Conservation (phyloP, 2,888 invertebrate species). For the Tethea ocularis region DNA sequence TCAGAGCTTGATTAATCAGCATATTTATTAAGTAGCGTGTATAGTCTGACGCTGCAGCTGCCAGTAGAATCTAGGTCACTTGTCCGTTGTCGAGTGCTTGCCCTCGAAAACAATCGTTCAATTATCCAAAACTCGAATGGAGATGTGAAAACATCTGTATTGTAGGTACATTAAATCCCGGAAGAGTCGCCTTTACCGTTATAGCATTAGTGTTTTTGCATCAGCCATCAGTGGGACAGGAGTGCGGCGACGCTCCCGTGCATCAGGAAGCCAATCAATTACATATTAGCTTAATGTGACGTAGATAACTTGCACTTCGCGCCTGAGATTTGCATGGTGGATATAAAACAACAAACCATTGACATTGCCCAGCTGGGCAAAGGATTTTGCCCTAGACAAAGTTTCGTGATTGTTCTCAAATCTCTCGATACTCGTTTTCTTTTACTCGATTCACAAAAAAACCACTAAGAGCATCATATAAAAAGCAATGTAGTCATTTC, state of each 20-base stretch:
- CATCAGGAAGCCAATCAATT: conserved; percentile 79
- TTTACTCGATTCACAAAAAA: conserved; percentile 19
- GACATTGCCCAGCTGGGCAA: conserved; percentile 54
- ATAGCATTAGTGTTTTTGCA: conserved; percentile 80
- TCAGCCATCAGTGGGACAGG: conserved; percentile 74
- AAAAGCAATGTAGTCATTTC: conserved; percentile 28
- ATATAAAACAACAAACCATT: conserved; percentile 30
- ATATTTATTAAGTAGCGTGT: conserved; percentile 28
- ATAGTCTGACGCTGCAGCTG: conserved; percentile 33
- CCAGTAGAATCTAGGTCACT: conserved; percentile 43
- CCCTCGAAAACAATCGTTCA: conserved; percentile 52
- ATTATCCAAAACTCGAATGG: conserved; percentile 52
- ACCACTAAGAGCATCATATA: not conserved
- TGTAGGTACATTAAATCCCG: conserved; percentile 49
- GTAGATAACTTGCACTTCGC: conserved; percentile 64
- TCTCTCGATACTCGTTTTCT: not conserved
- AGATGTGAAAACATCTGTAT: conserved; percentile 29
- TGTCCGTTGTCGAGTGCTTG: conserved; percentile 37
- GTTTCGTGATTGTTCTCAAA: conserved; percentile 47
- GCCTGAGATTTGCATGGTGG: conserved; percentile 21
- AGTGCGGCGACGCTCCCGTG: conserved; percentile 61
- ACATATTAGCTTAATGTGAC: conserved; percentile 81
- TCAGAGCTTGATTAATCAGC: conserved; percentile 49
- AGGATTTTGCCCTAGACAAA: conserved; percentile 57
- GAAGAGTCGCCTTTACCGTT: conserved; percentile 65